phyloP scores from a whole-genome alignment of 2,113 vertebrate species.

The Muscicapa adusta region DNA sequence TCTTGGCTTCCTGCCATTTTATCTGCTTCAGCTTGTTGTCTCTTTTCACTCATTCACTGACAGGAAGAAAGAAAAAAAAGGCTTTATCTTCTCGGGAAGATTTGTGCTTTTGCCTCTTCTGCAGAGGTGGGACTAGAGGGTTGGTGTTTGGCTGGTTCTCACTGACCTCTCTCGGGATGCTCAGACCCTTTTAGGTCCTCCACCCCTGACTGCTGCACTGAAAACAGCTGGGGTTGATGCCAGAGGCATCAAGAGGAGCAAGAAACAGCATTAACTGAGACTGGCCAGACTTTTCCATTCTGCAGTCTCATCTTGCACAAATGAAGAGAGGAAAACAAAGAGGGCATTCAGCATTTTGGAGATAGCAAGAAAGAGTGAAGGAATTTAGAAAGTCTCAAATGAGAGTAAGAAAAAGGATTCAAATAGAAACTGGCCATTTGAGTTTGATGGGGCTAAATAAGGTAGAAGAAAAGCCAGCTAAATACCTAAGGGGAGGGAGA shows the following conservation, averaged over 20 bases:
- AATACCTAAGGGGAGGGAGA: not conserved
- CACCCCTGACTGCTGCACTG: not conserved
- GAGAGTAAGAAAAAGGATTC: not conserved
- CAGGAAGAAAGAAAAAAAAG: not conserved
- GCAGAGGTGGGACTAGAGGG: not conserved
- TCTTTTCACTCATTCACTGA: not conserved
- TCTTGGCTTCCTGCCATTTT: slow-evolving; percentile 16
- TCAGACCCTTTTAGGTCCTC: not conserved
- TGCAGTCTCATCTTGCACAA: not conserved
- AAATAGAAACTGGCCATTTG: not conserved
- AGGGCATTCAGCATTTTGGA: not conserved
- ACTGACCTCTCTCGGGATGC: not conserved
- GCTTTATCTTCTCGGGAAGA: not conserved
- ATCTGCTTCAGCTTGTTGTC: not conserved
- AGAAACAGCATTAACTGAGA: not conserved
- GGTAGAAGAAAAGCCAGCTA: not conserved
- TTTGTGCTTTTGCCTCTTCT: not conserved
- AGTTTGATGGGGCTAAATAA: not conserved
- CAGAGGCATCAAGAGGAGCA: not conserved
- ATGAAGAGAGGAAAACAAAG: not conserved
- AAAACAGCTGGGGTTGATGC: not conserved
- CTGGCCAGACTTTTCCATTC: not conserved
- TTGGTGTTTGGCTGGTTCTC: not conserved
- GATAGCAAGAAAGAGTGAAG: not conserved
- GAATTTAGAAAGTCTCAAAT: not conserved